A percentile compares a stretch with the other conserved stretches of the same genome.
phyloP scores from a whole-genome alignment of 1,140 invertebrate species.

The Drosophila rufa region DNA sequence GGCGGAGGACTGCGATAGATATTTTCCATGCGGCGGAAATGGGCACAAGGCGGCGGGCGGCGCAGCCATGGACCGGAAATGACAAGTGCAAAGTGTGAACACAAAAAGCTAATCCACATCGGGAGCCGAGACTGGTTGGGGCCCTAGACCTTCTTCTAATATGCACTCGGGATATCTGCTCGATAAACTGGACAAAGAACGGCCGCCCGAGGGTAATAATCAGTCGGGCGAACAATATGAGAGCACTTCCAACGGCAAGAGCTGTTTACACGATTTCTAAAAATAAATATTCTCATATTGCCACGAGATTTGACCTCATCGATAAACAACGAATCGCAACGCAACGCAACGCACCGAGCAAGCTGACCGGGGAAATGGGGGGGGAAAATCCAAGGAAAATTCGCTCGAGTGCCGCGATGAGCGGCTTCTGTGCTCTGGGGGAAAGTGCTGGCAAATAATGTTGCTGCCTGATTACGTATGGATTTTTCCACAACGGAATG shows the following conservation, averaged over 20 bases:
- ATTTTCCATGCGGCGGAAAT: constrained; percentile 19
- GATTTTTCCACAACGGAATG: background rate
- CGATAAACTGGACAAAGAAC: constrained; percentile 20
- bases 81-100: constrained; percentile 25
- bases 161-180: constrained; percentile 19
- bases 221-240: background rate
- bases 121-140: background rate
- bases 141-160: constrained; percentile 10
- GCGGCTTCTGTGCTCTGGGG: background rate
- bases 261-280: constrained; percentile 30
- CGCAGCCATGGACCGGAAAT: constrained; percentile 34
- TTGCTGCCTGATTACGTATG: constrained; percentile 1
- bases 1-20: background rate
- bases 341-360: background rate
- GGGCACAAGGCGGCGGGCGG: constrained; percentile 9
- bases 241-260: constrained; percentile 4
- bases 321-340: constrained; percentile 22
- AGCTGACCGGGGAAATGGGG: background rate
- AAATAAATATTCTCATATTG: constrained; percentile 22
- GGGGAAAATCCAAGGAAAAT: background rate
- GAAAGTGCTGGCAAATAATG: background rate
- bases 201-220: constrained; percentile 3
- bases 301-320: constrained; percentile 25
- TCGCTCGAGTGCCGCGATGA: background rate
- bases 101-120: constrained; percentile 5